Evolutionary conservation across 2,113 vertebrate genomes (phyloP).

Genomic region (Mobula hypostoma): DNA sequence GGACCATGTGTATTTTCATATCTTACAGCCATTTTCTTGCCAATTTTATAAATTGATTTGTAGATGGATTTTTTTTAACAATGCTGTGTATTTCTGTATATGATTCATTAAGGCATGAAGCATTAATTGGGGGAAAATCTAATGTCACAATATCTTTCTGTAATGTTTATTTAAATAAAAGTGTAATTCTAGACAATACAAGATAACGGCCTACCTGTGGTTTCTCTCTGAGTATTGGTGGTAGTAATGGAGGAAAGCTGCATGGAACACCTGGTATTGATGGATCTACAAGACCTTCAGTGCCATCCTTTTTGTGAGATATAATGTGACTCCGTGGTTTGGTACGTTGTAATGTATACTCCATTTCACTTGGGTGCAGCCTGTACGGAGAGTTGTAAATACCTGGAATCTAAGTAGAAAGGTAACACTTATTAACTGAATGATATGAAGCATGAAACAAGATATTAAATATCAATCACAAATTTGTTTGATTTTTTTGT

Average conservation of each 20-base stretch:
- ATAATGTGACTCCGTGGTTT: constrained; percentile 56
- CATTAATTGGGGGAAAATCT: not conserved
- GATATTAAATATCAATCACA: not conserved
- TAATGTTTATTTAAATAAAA: not conserved
- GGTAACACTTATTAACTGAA: not conserved
- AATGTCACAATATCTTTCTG: not conserved
- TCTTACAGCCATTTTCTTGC: not conserved
- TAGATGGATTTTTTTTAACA: not conserved
- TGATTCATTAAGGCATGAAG: not conserved
- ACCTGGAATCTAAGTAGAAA: constrained; percentile 65
- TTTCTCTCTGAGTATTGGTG: constrained; percentile 62
- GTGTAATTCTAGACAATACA: not conserved
- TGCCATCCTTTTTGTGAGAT: constrained; percentile 38
- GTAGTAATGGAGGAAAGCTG: constrained; percentile 53
- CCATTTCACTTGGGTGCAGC: constrained; percentile 72
- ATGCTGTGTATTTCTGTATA: not conserved
- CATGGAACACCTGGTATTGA: constrained; percentile 46
- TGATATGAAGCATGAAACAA: not conserved
- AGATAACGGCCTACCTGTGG: constrained; percentile 65
- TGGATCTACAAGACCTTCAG: constrained; percentile 43
- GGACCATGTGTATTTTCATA: not conserved
- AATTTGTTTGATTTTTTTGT: not conserved
- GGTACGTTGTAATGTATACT: constrained; percentile 64
- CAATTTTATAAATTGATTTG: not conserved
- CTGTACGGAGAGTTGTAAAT: constrained; percentile 84